phyloP scores from a whole-genome alignment of 2,797 vertebrate genomes.

The Geotrypetes seraphini region DNA sequence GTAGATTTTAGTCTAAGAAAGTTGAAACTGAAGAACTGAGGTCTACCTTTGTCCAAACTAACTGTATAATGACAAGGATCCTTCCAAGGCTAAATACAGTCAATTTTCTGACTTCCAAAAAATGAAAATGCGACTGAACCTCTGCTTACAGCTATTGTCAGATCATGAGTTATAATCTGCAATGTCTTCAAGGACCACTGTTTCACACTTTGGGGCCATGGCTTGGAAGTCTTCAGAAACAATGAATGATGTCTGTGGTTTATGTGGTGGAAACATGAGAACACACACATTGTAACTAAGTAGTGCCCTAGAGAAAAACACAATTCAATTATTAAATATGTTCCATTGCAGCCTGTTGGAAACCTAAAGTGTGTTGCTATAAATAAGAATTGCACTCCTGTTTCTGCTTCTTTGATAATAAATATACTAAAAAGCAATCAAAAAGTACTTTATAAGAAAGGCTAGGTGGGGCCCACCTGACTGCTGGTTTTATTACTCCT shows the following conservation, averaged over 20 bases:
- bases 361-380: slow-evolving; percentile 34
- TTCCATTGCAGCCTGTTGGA: slow-evolving; percentile 46
- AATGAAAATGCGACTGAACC: no score
- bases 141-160: no score
- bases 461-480: no score
- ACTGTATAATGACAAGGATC: no score
- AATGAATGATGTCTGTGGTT: slow-evolving; percentile 44
- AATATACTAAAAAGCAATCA: slow-evolving; percentile 33
- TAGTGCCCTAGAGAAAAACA: slow-evolving; percentile 38
- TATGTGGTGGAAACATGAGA: slow-evolving; percentile 46
- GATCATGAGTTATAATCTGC: no score
- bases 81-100: no score
- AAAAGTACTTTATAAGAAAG: slow-evolving; percentile 42
- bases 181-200: slow-evolving; percentile 2
- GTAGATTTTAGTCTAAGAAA: no score
- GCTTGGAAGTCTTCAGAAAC: slow-evolving; percentile 40
- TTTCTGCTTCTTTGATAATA: slow-evolving; percentile 43
- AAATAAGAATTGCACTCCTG: slow-evolving; percentile 46
- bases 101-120: no score
- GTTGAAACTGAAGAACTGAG: no score
- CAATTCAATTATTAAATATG: slow-evolving; percentile 44
- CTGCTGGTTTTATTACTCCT: no score
- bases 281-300: slow-evolving; percentile 52
- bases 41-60: no score
- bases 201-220: slow-evolving; percentile 26